Evolutionary conservation across 1,140 invertebrate genomes (phyloP).

Genomic region (Papilio polytes): DNA sequence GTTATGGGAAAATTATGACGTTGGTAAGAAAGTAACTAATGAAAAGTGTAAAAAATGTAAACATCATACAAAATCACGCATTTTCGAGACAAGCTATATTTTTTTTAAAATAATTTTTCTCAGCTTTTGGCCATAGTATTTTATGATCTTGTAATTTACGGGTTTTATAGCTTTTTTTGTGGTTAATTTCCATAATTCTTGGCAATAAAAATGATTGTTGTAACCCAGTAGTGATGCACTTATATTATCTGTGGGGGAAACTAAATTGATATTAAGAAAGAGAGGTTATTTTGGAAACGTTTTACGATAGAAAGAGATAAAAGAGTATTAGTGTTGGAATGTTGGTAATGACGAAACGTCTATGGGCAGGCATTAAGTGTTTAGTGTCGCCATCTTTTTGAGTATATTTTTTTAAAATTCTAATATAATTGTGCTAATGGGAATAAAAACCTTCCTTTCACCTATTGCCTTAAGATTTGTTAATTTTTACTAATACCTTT

Average conservation of each 20-base stretch:
- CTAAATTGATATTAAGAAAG: conserved; percentile 27
- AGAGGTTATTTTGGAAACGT: conserved; percentile 40
- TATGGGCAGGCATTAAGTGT: neutral
- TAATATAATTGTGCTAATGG: neutral
- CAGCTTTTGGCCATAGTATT: no score
- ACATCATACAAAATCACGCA: no score
- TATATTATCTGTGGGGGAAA: conserved; percentile 34
- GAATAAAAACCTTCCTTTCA: conserved; percentile 13
- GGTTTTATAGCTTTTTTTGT: no score
- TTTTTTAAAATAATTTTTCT: no score
- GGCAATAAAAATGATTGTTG: conserved; percentile 30
- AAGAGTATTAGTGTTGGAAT: conserved; percentile 38
- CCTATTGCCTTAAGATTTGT: conserved; percentile 23
- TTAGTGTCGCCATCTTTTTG: neutral
- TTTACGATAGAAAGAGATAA: conserved; percentile 35
- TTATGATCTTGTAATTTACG: no score
- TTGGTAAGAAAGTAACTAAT: no score
- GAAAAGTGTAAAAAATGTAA: no score
- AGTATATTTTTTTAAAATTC: neutral
- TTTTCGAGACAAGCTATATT: no score
- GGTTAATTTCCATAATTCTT: conserved; percentile 16
- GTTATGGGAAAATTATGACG: neutral
- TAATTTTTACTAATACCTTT: neutral
- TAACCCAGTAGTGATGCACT: conserved; percentile 31
- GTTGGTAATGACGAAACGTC: conserved; percentile 17